Percentiles rank a stretch among this genome's conserved stretches.
Evolutionary conservation across 2,797 vertebrate genomes (phyloP).

Genomic region (Peromyscus melanophrys): DNA sequence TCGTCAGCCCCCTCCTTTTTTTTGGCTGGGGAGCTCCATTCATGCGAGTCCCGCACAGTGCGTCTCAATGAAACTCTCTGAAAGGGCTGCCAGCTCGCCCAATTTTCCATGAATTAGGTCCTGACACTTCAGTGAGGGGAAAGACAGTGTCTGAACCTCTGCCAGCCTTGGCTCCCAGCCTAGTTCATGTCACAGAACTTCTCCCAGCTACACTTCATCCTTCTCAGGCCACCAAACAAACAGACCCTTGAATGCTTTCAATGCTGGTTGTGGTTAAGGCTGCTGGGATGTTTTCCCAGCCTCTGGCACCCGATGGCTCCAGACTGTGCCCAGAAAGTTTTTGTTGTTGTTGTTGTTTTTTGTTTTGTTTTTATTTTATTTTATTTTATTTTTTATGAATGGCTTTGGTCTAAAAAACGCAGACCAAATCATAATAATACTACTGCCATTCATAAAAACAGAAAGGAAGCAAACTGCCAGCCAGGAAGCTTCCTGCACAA

Average conservation of each 20-base stretch:
- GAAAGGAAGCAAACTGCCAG: slow-evolving; percentile 84
- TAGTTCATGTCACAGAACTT: slow-evolving; percentile 91
- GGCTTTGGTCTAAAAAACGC: slow-evolving; percentile 86
- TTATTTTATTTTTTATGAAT: slow-evolving; percentile 91
- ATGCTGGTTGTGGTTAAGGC: slow-evolving; percentile 84
- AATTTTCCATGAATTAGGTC: slow-evolving; percentile 93
- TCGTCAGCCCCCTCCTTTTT: slow-evolving; percentile 83
- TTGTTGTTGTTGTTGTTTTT: slow-evolving; percentile 84
- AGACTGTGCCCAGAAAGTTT: slow-evolving; percentile 86
- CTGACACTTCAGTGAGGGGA: slow-evolving; percentile 93
- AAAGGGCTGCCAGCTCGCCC: slow-evolving; percentile 91
- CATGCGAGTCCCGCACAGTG: slow-evolving; percentile 89
- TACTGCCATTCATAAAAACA: slow-evolving; percentile 90
- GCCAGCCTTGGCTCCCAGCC: slow-evolving; percentile 92
- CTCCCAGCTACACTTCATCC: slow-evolving; percentile 91
- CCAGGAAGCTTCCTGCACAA: slow-evolving; percentile 80
- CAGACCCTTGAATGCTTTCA: slow-evolving; percentile 89
- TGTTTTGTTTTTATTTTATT: slow-evolving; percentile 86
- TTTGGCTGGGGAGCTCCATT: slow-evolving; percentile 86
- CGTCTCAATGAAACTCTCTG: slow-evolving; percentile 91
- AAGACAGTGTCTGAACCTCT: slow-evolving; percentile 93
- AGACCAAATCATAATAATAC: slow-evolving; percentile 86
- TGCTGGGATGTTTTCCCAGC: slow-evolving; percentile 89
- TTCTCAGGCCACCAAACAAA: slow-evolving; percentile 91
- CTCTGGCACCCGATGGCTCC: slow-evolving; percentile 90